Percentiles rank a stretch among this genome's conserved stretches.
These are phyloP conservation scores for Phortica okadai DNA, from an alignment of 2,888 invertebrate genomes.

Conservation along the genomic window DNA sequence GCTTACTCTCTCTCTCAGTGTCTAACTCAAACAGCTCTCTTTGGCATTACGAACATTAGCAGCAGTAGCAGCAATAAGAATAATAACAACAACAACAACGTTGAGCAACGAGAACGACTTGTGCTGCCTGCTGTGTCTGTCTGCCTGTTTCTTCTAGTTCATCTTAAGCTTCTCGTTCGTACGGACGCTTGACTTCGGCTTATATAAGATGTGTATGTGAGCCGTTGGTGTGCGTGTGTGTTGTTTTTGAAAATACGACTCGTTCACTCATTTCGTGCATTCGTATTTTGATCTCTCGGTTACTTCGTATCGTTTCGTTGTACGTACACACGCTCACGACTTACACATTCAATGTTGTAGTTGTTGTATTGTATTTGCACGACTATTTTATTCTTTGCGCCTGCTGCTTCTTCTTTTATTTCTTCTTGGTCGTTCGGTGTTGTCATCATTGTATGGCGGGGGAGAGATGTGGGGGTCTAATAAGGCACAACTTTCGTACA, in stretches of 20 bases:
- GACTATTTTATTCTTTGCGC: conserved; percentile 1
- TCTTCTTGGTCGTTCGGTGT: conserved; percentile 52
- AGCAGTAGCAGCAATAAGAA: not conserved
- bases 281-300: conserved; percentile 7
- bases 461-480: conserved; percentile 48
- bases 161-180: conserved; percentile 72
- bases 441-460: conserved; percentile 33
- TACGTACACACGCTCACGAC: not conserved
- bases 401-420: conserved; percentile 38
- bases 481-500: conserved; percentile 63
- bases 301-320: conserved; percentile 22
- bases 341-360: not conserved
- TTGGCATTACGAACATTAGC: conserved; percentile 37
- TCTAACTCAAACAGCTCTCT: conserved; percentile 61
- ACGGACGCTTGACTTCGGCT: conserved; percentile 63
- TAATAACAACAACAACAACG: not conserved
- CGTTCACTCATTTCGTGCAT: conserved; percentile 33
- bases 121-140: conserved; percentile 12
- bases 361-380: not conserved
- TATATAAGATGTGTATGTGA: conserved; percentile 37
- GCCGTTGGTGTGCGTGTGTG: conserved; percentile 15
- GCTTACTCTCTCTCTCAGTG: conserved; percentile 20
- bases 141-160: conserved; percentile 72
- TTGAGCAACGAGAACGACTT: not conserved
- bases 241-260: not conserved